A percentile compares a stretch with the other conserved stretches of the same genome.
Conservation (phyloP, 2,797 vertebrate genomes). For the Poeciliopsis infans region DNA sequence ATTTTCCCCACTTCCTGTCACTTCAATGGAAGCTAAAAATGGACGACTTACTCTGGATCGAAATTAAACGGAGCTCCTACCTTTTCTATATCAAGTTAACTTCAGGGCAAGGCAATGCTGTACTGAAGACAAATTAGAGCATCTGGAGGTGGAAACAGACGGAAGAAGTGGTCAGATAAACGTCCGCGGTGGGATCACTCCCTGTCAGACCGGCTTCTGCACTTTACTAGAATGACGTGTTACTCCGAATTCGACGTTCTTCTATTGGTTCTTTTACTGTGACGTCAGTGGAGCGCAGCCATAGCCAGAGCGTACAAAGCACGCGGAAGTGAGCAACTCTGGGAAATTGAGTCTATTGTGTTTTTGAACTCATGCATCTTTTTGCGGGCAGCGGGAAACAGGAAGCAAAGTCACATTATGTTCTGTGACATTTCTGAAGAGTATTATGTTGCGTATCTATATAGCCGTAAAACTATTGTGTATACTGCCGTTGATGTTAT, state of each 20-base stretch:
- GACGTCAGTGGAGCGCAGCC: conserved; percentile 33
- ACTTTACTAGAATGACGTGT: conserved; percentile 77
- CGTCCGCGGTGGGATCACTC: conserved; percentile 39
- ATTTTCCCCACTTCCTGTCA: conserved; percentile 49
- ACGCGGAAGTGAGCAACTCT: background rate
- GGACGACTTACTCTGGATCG: conserved; percentile 10
- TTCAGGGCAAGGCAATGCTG: conserved; percentile 22
- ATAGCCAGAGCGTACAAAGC: background rate
- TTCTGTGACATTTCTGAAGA: background rate
- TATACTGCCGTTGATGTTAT: background rate
- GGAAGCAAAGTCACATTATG: background rate
- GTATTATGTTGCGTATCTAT: background rate
- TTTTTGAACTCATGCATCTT: background rate
- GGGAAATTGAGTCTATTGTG: background rate
- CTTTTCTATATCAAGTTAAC: conserved; percentile 41
- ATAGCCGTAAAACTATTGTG: background rate
- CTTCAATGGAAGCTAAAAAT: conserved; percentile 13
- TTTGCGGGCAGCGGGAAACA: background rate
- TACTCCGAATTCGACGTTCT: conserved; percentile 57
- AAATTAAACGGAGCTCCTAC: conserved; percentile 49
- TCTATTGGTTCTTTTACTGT: conserved; percentile 61
- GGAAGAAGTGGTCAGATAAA: conserved; percentile 9
- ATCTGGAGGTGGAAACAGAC: conserved; percentile 38
- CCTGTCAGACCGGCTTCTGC: conserved; percentile 62
- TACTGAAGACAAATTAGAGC: conserved; percentile 39